Percentiles rank a stretch among this genome's conserved stretches.
Conservation (phyloP, 2,113 vertebrate species). For the Corythoichthys intestinalis region DNA sequence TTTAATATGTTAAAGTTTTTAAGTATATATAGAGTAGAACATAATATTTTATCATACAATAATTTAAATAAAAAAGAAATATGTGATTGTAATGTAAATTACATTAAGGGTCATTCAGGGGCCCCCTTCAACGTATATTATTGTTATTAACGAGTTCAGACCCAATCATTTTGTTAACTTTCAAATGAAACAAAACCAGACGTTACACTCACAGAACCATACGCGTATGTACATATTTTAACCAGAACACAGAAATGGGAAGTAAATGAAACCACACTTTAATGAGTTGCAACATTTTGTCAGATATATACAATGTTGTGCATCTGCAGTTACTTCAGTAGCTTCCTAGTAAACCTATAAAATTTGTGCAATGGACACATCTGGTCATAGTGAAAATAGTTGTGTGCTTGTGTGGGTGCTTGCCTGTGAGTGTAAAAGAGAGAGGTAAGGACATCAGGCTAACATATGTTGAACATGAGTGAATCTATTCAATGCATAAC, state of each 20-base stretch:
- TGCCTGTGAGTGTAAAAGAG: neutral
- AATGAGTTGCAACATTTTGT: neutral
- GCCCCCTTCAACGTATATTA: no score
- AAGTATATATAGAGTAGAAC: no score
- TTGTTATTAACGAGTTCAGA: neutral
- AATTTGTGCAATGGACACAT: slow-evolving; percentile 7
- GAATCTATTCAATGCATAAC: slow-evolving; percentile 7
- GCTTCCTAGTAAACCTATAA: neutral
- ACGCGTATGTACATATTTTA: neutral
- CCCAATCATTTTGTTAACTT: neutral
- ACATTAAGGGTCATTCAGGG: no score
- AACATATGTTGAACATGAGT: slow-evolving; percentile 13
- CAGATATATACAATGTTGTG: neutral
- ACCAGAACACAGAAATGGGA: neutral
- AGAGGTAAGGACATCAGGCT: neutral
- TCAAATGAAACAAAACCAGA: neutral
- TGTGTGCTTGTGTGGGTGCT: neutral
- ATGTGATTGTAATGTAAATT: no score
- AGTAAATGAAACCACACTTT: neutral
- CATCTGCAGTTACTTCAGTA: neutral
- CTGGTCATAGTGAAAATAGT: slow-evolving; percentile 20
- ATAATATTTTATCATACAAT: no score
- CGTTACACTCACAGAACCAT: neutral
- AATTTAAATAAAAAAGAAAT: no score
- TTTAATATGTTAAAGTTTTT: no score